Conservation (phyloP, 2,113 vertebrate species). For the Cebidichthys violaceus region DNA sequence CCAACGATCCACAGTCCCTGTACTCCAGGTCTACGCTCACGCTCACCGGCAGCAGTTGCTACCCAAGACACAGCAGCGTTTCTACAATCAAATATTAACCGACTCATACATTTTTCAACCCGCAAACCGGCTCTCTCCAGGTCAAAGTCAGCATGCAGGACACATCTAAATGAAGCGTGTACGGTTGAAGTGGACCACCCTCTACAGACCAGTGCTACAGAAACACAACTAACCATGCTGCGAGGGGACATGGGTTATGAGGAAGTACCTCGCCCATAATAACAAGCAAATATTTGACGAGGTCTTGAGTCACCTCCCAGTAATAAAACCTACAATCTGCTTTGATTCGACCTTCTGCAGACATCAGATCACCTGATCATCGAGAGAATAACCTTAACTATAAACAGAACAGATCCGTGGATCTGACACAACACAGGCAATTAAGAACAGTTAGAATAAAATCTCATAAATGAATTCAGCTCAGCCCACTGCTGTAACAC, state of each 20-base stretch:
- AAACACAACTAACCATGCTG: not conserved
- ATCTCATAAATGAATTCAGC: not conserved
- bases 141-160: constrained; percentile 45
- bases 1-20: not conserved
- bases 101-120: constrained; percentile 65
- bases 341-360: not conserved
- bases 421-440: not conserved
- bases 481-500: not conserved
- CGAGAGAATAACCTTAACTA: not conserved
- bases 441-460: not conserved
- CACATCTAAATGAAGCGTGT: constrained; percentile 1
- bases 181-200: not conserved
- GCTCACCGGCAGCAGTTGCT: constrained; percentile 7
- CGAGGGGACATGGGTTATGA: not conserved
- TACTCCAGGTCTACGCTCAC: not conserved
- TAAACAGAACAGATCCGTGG: not conserved
- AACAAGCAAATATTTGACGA: not conserved
- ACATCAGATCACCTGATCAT: not conserved
- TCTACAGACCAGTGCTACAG: not conserved
- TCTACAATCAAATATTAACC: constrained; percentile 73
- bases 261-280: constrained; percentile 27
- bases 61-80: constrained; percentile 37
- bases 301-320: not conserved
- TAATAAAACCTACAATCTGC: constrained; percentile 1
- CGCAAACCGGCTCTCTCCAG: constrained; percentile 36